Percentiles rank a stretch among this genome's conserved stretches.
Conservation (phyloP, 2,797 vertebrate genomes). For the Melanogrammus aeglefinus region DNA sequence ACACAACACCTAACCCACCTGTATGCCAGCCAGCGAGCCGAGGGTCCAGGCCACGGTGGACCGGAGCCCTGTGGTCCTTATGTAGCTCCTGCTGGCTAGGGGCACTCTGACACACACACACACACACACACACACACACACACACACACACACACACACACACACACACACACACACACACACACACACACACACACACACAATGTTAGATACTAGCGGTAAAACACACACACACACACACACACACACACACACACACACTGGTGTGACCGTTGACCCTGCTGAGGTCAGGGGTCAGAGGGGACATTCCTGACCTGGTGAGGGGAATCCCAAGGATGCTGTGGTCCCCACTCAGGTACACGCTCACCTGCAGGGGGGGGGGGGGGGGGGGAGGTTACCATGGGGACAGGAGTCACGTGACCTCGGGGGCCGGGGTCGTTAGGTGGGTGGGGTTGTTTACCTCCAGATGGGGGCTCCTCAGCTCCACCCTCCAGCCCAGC, state of each 20-base stretch:
- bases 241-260: background rate
- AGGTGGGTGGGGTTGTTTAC: slow-evolving; percentile 52
- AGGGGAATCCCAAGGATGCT: slow-evolving; percentile 84
- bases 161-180: background rate
- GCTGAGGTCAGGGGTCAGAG: background rate
- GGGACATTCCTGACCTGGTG: slow-evolving; percentile 74
- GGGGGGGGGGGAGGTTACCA: background rate
- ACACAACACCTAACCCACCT: slow-evolving; percentile 77
- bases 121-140: background rate
- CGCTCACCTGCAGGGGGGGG: slow-evolving; percentile 75
- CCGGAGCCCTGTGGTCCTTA: slow-evolving; percentile 82
- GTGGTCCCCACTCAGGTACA: slow-evolving; percentile 83
- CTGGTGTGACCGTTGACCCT: background rate
- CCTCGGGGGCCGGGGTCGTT: no score
- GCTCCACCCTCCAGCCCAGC: slow-evolving; percentile 82
- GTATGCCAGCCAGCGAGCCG: slow-evolving; percentile 83
- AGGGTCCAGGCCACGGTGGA: slow-evolving; percentile 90
- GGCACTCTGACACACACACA: slow-evolving; percentile 71
- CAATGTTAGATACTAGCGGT: background rate
- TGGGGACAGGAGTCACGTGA: background rate
- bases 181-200: background rate
- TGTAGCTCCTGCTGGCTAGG: slow-evolving; percentile 83
- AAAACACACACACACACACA: background rate
- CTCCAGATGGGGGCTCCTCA: slow-evolving; percentile 84
- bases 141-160: background rate